Evolutionary conservation across 2,113 vertebrate species (phyloP).

Genomic region (Tapirus terrestris): DNA sequence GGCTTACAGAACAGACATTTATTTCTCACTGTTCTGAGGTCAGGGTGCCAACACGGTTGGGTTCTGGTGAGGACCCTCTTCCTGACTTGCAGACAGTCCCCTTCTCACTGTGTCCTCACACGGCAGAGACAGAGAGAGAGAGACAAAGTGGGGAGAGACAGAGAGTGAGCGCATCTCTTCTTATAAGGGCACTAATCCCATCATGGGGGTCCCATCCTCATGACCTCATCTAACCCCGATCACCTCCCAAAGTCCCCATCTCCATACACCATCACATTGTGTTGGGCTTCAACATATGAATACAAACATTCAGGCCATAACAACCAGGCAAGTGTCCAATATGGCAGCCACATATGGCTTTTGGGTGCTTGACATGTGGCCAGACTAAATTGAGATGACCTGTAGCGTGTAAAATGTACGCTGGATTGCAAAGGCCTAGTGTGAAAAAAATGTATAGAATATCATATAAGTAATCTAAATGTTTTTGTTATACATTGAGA

Average conservation of each 20-base stretch:
- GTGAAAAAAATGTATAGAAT: neutral
- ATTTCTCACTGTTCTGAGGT: neutral
- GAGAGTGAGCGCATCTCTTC: neutral
- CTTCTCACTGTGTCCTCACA: accelerated
- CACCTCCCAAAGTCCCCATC: neutral
- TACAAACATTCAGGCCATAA: no score
- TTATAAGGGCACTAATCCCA: neutral
- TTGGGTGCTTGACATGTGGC: neutral
- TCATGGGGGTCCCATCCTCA: accelerated
- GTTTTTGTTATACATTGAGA: neutral
- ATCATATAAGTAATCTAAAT: neutral
- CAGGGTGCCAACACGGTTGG: accelerated
- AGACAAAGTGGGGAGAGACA: neutral
- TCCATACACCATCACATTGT: neutral
- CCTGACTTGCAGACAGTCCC: neutral
- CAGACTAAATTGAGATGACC: no score
- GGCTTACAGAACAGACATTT: accelerated
- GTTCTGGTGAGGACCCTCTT: neutral
- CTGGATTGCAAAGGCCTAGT: neutral
- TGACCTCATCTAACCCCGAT: accelerated
- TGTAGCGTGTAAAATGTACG: neutral
- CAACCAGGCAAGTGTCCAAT: no score
- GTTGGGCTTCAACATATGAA: neutral
- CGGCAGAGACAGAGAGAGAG: neutral
- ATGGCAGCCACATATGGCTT: accelerated